Evolutionary conservation across 2,888 invertebrate species (phyloP).

Genomic region (Polydrusus cervinus): DNA sequence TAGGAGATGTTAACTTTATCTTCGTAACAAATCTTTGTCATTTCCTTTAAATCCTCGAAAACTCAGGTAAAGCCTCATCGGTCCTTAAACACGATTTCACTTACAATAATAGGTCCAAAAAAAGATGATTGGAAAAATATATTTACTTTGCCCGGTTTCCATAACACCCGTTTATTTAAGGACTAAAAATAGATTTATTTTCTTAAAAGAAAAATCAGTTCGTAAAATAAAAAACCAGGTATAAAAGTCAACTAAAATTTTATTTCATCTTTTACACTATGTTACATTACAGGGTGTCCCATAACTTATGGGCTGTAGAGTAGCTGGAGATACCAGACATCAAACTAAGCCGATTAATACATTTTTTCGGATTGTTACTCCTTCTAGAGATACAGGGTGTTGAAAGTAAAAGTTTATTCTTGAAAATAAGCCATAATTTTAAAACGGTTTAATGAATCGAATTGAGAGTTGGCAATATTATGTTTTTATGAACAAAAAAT

Average conservation of each 20-base stretch:
- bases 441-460: no score
- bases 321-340: no score
- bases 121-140: conserved; percentile 9
- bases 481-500: no score
- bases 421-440: no score
- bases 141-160: conserved; percentile 7
- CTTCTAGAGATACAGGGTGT: no score
- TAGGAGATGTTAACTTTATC: neutral
- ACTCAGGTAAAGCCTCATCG: conserved; percentile 6
- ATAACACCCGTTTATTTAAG: neutral
- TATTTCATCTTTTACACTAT: no score
- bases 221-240: neutral
- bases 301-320: no score
- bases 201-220: neutral
- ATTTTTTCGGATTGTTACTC: no score
- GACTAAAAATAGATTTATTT: neutral
- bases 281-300: no score
- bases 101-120: conserved; percentile 5
- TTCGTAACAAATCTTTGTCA: conserved; percentile 6
- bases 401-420: no score
- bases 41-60: conserved; percentile 5
- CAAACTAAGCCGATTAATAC: no score
- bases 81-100: conserved; percentile 2
- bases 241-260: neutral
- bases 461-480: no score